A percentile compares a stretch with the other conserved stretches of the same genome.
phyloP scores from a whole-genome alignment of 2,113 vertebrate genomes.

The Tragulus kanchil region DNA sequence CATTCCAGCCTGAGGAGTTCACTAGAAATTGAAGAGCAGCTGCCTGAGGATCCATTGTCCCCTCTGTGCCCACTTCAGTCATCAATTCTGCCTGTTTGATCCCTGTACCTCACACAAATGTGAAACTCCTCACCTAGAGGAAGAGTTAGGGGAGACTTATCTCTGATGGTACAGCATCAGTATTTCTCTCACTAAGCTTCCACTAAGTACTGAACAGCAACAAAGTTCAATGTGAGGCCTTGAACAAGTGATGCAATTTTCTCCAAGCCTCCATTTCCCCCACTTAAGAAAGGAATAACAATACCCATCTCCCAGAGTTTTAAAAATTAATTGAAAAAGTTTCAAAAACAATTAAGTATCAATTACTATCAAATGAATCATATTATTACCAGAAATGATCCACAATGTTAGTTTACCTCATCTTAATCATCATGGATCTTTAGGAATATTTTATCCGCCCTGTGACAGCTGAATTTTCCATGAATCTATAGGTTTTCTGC shows the following conservation, averaged over 20 bases:
- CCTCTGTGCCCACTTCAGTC: background rate
- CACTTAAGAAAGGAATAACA: background rate
- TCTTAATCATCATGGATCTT: background rate
- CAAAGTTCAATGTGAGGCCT: background rate
- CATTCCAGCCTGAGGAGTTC: background rate
- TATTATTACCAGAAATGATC: constrained; percentile 7
- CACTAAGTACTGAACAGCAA: background rate
- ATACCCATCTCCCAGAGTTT: background rate
- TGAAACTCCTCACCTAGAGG: background rate
- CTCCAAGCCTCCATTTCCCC: background rate
- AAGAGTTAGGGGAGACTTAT: background rate
- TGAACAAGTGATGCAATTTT: background rate
- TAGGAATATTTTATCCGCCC: background rate
- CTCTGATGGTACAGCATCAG: background rate
- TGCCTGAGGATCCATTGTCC: accelerated
- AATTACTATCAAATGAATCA: background rate
- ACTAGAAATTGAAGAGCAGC: background rate
- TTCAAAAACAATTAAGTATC: constrained; percentile 27
- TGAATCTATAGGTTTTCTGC: background rate
- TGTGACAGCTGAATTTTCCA: background rate
- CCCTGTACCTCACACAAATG: background rate
- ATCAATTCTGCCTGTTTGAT: background rate
- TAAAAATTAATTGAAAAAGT: background rate
- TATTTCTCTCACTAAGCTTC: background rate
- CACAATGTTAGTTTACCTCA: background rate